Conservation (phyloP, 1,140 invertebrate species). For the Pectinophora gossypiella region DNA sequence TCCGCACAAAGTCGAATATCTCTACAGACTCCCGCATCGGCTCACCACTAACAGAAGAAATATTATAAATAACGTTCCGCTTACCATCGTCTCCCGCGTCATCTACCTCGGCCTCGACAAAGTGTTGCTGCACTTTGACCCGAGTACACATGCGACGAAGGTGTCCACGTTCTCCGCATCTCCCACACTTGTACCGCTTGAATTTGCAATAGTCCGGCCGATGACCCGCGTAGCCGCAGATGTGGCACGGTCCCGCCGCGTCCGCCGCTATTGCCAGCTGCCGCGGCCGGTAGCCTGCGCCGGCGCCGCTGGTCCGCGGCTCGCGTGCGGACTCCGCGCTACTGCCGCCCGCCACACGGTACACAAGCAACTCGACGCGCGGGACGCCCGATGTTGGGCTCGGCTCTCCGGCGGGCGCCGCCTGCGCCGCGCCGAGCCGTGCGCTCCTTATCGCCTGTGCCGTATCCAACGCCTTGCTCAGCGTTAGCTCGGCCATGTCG, state of each 20-base stretch:
- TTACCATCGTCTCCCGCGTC: not conserved
- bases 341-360: too few species aligned
- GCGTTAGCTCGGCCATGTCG: too few species aligned
- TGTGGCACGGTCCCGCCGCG: not conserved
- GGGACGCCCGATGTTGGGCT: too few species aligned
- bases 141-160: not conserved
- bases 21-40: not conserved
- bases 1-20: conserved; percentile 1
- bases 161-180: not conserved
- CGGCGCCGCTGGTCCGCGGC: too few species aligned
- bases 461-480: not conserved
- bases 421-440: too few species aligned
- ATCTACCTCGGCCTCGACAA: not conserved
- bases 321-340: too few species aligned
- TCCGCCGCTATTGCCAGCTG: not conserved
- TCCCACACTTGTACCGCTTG: not conserved
- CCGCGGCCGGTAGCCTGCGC: too few species aligned
- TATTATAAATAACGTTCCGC: not conserved
- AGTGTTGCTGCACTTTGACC: not conserved
- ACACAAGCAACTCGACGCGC: too few species aligned
- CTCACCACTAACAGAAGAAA: not conserved
- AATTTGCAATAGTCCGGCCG: not conserved
- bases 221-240: not conserved
- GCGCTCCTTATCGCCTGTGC: not conserved
- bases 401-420: too few species aligned